phyloP scores from a whole-genome alignment of 2,888 invertebrate genomes.

The Corythucha ciliata region DNA sequence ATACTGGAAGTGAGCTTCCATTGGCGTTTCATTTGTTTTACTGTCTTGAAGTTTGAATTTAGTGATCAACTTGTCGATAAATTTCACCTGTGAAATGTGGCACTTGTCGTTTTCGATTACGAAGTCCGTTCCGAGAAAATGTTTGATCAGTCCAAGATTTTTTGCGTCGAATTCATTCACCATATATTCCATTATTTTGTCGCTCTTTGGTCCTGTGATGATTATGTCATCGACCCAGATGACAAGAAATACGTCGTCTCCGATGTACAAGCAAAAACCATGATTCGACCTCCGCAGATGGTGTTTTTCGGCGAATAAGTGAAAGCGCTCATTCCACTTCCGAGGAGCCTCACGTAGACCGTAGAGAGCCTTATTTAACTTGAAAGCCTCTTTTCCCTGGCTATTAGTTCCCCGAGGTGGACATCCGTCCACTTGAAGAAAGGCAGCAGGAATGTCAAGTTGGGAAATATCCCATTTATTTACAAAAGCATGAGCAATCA shows the following conservation, averaged over 20 bases:
- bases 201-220: conserved; percentile 3
- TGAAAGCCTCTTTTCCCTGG: conserved; percentile 28
- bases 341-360: conserved; percentile 13
- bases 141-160: neutral
- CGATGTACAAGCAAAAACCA: conserved; percentile 11
- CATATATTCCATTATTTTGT: conserved; percentile 2
- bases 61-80: neutral
- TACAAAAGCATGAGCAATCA: conserved; percentile 34
- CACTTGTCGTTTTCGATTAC: conserved; percentile 4
- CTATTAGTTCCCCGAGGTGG: too few species aligned
- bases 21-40: conserved; percentile 7
- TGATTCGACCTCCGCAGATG: neutral
- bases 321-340: conserved; percentile 11
- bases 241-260: conserved; percentile 7
- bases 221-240: conserved; percentile 11
- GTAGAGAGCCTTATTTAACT: conserved; percentile 12
- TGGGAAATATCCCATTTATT: conserved; percentile 34
- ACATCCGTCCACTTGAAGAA: too few species aligned
- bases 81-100: neutral
- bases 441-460: conserved; percentile 37
- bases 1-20: conserved; percentile 6
- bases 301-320: neutral
- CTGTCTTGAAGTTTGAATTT: conserved; percentile 8
- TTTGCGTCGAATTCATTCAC: conserved; percentile 8
- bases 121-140: conserved; percentile 5